phyloP scores from a whole-genome alignment of 2,888 invertebrate species.

The Scaptomyza cyrtandrae region DNA sequence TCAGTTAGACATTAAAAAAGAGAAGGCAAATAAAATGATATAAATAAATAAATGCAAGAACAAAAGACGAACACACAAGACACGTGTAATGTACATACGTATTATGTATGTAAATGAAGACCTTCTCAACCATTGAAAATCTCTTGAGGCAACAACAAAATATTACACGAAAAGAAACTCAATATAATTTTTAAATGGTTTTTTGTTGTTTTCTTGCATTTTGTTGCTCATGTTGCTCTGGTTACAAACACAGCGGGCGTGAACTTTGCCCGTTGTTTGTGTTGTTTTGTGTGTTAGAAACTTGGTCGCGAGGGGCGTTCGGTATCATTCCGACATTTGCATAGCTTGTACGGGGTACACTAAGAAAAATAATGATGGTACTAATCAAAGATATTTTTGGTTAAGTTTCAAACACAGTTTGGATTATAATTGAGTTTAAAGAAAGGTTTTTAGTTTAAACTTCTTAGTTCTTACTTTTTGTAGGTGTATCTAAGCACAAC shows the following conservation, averaged over 20 bases:
- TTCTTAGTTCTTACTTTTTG: slow-evolving; percentile 34
- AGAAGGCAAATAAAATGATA: slow-evolving; percentile 10
- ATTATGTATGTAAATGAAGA: slow-evolving; percentile 63
- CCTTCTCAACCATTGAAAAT: slow-evolving; percentile 19
- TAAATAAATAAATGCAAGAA: slow-evolving; percentile 7
- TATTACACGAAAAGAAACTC: slow-evolving; percentile 56
- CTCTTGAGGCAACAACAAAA: slow-evolving; percentile 29
- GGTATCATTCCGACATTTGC: too few relatives aligned
- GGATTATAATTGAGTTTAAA: too few relatives aligned
- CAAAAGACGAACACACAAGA: slow-evolving; percentile 20
- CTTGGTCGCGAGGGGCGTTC: slow-evolving; percentile 8
- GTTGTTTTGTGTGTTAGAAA: slow-evolving; percentile 35
- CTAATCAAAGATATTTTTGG: too few relatives aligned
- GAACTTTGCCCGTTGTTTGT: slow-evolving; percentile 54
- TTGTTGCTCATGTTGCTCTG: slow-evolving; percentile 38
- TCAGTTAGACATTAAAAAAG: slow-evolving; percentile 8
- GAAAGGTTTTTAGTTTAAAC: slow-evolving; percentile 21
- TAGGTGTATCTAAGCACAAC: not conserved
- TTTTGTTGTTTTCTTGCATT: slow-evolving; percentile 41
- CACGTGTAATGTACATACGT: slow-evolving; percentile 67
- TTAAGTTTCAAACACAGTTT: too few relatives aligned
- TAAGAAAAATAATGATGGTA: not conserved
- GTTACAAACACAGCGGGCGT: slow-evolving; percentile 46
- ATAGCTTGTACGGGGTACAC: not conserved
- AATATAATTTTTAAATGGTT: slow-evolving; percentile 71